These are phyloP conservation scores for Glossosoma conforme DNA, from an alignment of 1,140 invertebrate genomes.

Conservation along the genomic window DNA sequence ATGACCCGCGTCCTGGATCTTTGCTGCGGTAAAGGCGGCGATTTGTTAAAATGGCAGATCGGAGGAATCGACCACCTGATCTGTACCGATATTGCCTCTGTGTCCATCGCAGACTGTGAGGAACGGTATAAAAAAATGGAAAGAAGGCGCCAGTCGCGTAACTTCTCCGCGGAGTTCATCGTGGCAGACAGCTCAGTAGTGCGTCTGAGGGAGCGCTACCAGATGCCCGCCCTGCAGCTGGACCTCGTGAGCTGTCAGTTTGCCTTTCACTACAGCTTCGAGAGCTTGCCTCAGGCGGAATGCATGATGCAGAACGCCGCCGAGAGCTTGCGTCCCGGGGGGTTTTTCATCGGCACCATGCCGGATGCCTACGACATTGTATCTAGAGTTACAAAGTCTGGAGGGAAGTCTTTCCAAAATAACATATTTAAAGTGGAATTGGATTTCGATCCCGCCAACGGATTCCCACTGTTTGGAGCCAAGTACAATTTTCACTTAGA, in stretches of 20 bases:
- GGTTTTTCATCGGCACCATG: slow-evolving; percentile 95
- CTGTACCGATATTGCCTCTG: slow-evolving; percentile 90
- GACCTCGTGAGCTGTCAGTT: slow-evolving; percentile 97
- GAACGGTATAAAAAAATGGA: slow-evolving; percentile 60
- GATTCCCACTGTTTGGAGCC: slow-evolving; percentile 87
- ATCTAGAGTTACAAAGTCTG: slow-evolving; percentile 54
- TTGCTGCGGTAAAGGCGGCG: slow-evolving; percentile 94
- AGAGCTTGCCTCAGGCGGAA: slow-evolving; percentile 84
- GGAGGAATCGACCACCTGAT: slow-evolving; percentile 79
- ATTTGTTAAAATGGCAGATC: slow-evolving; percentile 93
- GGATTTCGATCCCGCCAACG: slow-evolving; percentile 61
- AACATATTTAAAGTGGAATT: slow-evolving; percentile 81
- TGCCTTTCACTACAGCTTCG: slow-evolving; percentile 95
- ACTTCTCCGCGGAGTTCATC: slow-evolving; percentile 88
- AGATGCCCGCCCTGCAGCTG: slow-evolving; percentile 70
- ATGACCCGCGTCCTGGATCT: slow-evolving; percentile 61
- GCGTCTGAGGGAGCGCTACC: slow-evolving; percentile 64
- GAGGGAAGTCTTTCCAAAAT: slow-evolving; percentile 74
- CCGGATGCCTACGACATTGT: slow-evolving; percentile 91
- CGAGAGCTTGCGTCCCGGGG: slow-evolving; percentile 81
- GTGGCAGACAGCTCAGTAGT: slow-evolving; percentile 87
- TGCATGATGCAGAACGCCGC: slow-evolving; percentile 90
- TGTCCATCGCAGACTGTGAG: slow-evolving; percentile 85
- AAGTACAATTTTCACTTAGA: slow-evolving; percentile 96
- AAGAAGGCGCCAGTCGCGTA: slow-evolving; percentile 40